Percentiles rank a stretch among this genome's conserved stretches.
These are phyloP conservation scores for Chrysopilus asiliformis DNA, from an alignment of 2,888 invertebrate genomes.

Conservation along the genomic window DNA sequence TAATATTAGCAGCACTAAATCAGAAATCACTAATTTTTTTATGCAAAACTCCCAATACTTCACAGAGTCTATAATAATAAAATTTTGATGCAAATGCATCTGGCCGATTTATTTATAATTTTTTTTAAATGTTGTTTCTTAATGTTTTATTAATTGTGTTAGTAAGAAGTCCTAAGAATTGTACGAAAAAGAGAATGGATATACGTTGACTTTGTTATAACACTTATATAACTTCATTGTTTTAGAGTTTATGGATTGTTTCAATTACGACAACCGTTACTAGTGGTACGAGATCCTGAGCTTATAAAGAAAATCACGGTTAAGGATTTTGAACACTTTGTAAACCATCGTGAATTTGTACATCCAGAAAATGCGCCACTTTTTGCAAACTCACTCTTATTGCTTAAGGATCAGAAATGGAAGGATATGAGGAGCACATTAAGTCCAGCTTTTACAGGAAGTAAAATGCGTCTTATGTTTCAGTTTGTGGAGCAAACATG, in stretches of 20 bases:
- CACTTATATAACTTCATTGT: too few species aligned
- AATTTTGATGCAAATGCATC: too few species aligned
- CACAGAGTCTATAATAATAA: too few species aligned
- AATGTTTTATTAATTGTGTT: conserved; percentile 36
- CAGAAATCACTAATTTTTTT: too few species aligned
- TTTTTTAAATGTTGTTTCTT: background rate
- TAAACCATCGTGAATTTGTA: conserved; percentile 28
- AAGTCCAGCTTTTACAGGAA: conserved; percentile 41
- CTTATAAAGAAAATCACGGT: conserved; percentile 37
- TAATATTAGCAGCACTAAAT: too few species aligned
- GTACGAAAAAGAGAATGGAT: too few species aligned
- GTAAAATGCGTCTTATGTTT: conserved; percentile 40
- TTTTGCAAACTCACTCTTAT: conserved; percentile 33
- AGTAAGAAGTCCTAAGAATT: too few species aligned
- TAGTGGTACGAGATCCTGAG: conserved; percentile 37
- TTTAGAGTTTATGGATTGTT: conserved; percentile 32
- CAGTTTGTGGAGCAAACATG: conserved; percentile 24
- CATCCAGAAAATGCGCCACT: conserved; percentile 33
- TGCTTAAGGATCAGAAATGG: conserved; percentile 25
- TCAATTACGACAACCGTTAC: conserved; percentile 26
- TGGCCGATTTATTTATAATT: too few species aligned
- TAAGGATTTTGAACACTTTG: conserved; percentile 39
- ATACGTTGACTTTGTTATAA: too few species aligned
- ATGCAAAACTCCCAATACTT: too few species aligned
- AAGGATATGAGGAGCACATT: conserved; percentile 26